Base-by-base conservation (phyloP, 2,888 invertebrate species). In the Escarpia spicata region DNA sequence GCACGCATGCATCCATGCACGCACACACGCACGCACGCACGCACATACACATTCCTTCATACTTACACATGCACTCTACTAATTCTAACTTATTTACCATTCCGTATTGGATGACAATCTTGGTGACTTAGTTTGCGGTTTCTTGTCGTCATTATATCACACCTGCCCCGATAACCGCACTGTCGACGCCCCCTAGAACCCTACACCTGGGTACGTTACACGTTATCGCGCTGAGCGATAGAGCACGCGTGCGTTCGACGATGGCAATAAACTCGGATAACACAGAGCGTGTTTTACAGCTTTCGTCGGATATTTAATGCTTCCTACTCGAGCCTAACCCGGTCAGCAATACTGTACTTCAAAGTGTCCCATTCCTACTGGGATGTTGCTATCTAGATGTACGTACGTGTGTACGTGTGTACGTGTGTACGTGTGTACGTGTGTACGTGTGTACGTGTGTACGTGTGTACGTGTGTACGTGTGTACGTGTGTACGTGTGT, bases 181-280 rank as follows among this genome's bases (percentile, higher is more conserved):
- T 75, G 19, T 26, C 26, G 6, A 75, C 75, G n/a, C 75, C 75
- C 75, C 26, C 19, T n/a, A 75, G 19, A 75, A 52, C 52, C 52
- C 52, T 52, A 52, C 52, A 52, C 52, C 15, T 26, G 75, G 75
- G 6, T 26, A 75, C 19, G 75, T 26, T 26, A 75, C 2, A 75
- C 75, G 75, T 75, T 75, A 75, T 75, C 75, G 19, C 75, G 19
- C 6, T 75, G 26, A 75, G 75, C n/a, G 75, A 75, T 75, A 75
- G 75, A 75, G 75, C 75, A 75, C 75, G 75, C 75, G 75, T 2
- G 75, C n/a, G 26, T 75, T 75, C 75, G 75, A 75, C 75, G 75
- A 26, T 19, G 75, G 75, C 75, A n/a, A 75, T 75, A 75, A 75
- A 75, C 75, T 75, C 75, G 75, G 75, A 75, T 75, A 75, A 75